phyloP scores from a whole-genome alignment of 2,888 invertebrate genomes.

The Sipha maydis region DNA sequence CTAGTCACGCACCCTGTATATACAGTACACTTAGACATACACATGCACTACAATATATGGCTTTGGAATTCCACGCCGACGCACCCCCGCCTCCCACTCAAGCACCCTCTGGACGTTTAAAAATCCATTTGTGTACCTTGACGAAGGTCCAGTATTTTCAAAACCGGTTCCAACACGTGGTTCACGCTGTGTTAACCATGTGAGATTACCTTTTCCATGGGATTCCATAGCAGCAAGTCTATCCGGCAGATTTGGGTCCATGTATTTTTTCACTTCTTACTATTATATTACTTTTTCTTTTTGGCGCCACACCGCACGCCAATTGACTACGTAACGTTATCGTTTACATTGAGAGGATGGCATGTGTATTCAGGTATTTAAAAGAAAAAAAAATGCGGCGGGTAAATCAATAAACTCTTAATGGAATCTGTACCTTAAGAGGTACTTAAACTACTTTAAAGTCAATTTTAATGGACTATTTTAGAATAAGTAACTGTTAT shows the following conservation, averaged over 20 bases:
- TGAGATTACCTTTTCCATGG: slow-evolving; percentile 32
- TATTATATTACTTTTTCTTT: slow-evolving; percentile 15
- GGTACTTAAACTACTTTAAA: not conserved
- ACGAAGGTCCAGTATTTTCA: slow-evolving; percentile 33
- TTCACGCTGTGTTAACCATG: not conserved
- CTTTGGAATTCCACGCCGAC: slow-evolving; percentile 55
- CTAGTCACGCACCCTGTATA: not conserved
- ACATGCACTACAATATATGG: not conserved
- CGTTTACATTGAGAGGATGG: not conserved
- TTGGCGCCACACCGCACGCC: slow-evolving; percentile 48
- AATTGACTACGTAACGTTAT: not conserved
- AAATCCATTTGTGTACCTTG: slow-evolving; percentile 34
- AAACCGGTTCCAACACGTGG: slow-evolving; percentile 59
- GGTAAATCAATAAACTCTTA: not conserved
- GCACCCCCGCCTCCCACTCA: slow-evolving; percentile 31
- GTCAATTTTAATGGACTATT: not conserved
- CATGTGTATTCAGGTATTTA: not conserved
- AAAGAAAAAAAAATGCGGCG: not conserved
- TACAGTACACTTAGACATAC: not conserved
- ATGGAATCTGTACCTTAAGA: not conserved
- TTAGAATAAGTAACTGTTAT: not conserved
- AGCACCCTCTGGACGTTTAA: slow-evolving; percentile 18
- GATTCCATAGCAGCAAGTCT: slow-evolving; percentile 23
- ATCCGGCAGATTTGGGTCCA: slow-evolving; percentile 23
- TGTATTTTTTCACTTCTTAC: not conserved